These are phyloP conservation scores for Kryphioiulus occultus DNA, from an alignment of 2,888 invertebrate genomes.

Conservation along the genomic window DNA sequence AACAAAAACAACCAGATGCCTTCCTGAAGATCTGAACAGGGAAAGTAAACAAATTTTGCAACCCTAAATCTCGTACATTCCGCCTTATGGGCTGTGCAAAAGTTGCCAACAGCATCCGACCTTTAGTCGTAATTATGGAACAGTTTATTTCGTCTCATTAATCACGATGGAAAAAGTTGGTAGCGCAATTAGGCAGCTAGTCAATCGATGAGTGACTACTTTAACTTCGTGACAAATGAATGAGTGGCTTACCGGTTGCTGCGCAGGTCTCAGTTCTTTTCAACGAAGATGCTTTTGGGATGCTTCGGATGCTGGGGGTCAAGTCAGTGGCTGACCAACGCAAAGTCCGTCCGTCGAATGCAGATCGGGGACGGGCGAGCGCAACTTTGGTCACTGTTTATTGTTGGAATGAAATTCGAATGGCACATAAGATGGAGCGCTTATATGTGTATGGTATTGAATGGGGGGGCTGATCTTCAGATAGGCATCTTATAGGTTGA, in stretches of 20 bases:
- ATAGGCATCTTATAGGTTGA: slow-evolving; percentile 17
- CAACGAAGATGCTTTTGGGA: background rate
- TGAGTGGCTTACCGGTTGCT: background rate
- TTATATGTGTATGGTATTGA: background rate
- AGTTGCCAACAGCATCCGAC: too few species aligned
- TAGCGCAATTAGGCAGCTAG: too few species aligned
- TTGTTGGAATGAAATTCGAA: background rate
- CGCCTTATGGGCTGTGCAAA: too few species aligned
- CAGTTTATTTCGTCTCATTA: background rate
- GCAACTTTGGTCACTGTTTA: background rate
- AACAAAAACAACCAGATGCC: too few species aligned
- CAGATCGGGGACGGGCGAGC: background rate
- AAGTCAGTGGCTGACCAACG: background rate
- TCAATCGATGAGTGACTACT: too few species aligned
- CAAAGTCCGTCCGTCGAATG: background rate
- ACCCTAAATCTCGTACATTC: too few species aligned
- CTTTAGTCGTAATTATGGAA: too few species aligned
- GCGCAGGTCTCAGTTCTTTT: background rate
- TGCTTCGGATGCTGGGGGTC: background rate
- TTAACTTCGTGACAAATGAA: too few species aligned
- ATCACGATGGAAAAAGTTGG: background rate
- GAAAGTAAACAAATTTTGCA: too few species aligned
- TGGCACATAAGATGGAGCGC: background rate
- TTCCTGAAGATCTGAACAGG: too few species aligned
- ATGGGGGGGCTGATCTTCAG: slow-evolving; percentile 1